Percentiles rank a stretch among this genome's conserved stretches.
phyloP scores from a whole-genome alignment of 2,888 invertebrate species.

The Hoplodrina blanda region DNA sequence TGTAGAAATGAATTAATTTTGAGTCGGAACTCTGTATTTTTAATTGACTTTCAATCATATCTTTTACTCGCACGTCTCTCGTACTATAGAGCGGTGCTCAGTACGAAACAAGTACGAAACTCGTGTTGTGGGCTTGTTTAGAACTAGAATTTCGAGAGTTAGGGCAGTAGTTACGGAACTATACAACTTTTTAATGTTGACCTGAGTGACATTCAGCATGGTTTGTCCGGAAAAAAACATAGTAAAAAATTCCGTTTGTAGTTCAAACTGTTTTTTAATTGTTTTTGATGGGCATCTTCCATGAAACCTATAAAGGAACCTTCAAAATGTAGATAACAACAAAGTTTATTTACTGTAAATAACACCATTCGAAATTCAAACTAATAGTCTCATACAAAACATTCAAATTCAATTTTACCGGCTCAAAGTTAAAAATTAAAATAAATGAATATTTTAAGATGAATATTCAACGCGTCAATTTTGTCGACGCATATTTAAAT shows the following conservation, averaged over 20 bases:
- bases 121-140: conserved; percentile 11
- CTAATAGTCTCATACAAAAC: background rate
- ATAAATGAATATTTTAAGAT: conserved; percentile 39
- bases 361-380: background rate
- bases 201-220: background rate
- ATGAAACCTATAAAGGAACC: too few species aligned
- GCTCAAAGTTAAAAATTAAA: conserved; percentile 15
- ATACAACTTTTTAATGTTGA: conserved; percentile 4
- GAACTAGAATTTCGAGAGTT: conserved; percentile 17
- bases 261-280: too few species aligned
- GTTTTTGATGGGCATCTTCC: too few species aligned
- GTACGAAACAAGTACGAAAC: background rate
- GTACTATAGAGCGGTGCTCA: background rate
- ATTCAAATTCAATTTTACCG: conserved; percentile 36
- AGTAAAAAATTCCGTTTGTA: too few species aligned
- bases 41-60: conserved; percentile 19
- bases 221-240: background rate
- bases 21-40: background rate
- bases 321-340: too few species aligned
- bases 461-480: conserved; percentile 48
- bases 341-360: background rate
- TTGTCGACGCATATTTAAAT: conserved; percentile 44
- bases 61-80: background rate
- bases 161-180: background rate
- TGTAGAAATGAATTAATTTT: background rate